These are phyloP conservation scores for Protophormia terraenovae DNA, from an alignment of 2,888 invertebrate species.

Conservation along the genomic window DNA sequence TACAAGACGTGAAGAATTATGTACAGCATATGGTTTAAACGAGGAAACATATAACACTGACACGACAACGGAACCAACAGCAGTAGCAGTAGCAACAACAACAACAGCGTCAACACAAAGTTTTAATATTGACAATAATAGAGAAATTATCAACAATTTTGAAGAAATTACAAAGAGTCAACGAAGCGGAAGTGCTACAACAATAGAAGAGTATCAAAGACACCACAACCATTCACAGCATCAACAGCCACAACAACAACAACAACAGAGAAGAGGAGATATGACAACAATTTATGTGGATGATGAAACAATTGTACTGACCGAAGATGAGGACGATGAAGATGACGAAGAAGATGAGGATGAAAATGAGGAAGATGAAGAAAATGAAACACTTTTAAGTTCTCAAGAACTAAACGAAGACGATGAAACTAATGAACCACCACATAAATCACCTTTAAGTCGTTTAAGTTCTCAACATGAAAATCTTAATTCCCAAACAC, in stretches of 20 bases:
- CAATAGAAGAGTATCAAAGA: constrained; percentile 58
- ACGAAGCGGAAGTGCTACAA: constrained; percentile 73
- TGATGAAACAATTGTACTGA: constrained; percentile 80
- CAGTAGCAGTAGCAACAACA: no score
- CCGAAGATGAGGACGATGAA: constrained; percentile 79
- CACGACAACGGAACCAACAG: not conserved
- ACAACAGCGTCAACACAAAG: constrained; percentile 45
- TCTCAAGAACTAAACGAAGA: constrained; percentile 78
- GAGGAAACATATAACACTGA: constrained; percentile 13
- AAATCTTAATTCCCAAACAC: not conserved
- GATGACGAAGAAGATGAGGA: constrained; percentile 73
- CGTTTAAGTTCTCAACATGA: constrained; percentile 16
- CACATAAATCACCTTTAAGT: constrained; percentile 48
- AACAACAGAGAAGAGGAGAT: constrained; percentile 47
- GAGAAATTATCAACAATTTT: constrained; percentile 71
- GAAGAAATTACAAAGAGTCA: constrained; percentile 76
- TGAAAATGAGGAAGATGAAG: constrained; percentile 72
- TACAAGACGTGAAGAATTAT: constrained; percentile 58
- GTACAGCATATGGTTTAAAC: constrained; percentile 11
- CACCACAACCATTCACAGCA: constrained; percentile 30
- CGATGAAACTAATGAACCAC: constrained; percentile 59
- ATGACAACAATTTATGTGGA: constrained; percentile 73
- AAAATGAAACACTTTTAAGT: constrained; percentile 77
- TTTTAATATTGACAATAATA: constrained; percentile 56
- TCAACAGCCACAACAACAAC: constrained; percentile 53